phyloP scores from a whole-genome alignment of 2,797 vertebrate genomes.

The Holocentrus rufus region DNA sequence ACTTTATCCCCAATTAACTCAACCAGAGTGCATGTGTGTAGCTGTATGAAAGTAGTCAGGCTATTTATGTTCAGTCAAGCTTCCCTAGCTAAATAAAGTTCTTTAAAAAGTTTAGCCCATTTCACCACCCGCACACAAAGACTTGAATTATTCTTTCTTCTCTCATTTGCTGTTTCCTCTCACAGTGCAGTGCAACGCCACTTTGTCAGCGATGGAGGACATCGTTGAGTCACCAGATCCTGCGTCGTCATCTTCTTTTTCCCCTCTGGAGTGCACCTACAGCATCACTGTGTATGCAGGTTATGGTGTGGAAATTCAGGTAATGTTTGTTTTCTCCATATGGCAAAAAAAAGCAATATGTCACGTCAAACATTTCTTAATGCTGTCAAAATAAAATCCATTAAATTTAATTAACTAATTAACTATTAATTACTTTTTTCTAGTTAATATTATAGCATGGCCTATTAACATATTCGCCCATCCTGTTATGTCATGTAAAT shows the following conservation, averaged over 20 bases:
- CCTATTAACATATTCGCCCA: too few relatives aligned
- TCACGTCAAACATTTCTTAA: not conserved
- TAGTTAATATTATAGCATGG: too few relatives aligned
- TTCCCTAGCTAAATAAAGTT: too few relatives aligned
- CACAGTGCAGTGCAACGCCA: slow-evolving; percentile 90
- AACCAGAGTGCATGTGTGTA: too few relatives aligned
- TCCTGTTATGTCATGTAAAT: too few relatives aligned
- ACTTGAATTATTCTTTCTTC: not conserved
- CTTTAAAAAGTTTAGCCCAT: not conserved
- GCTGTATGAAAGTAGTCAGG: too few relatives aligned
- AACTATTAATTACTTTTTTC: too few relatives aligned
- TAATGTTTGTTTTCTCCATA: slow-evolving; percentile 47
- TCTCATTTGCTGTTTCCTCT: slow-evolving; percentile 13
- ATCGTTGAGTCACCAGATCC: slow-evolving; percentile 89
- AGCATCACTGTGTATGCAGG: slow-evolving; percentile 91
- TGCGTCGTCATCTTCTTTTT: slow-evolving; percentile 78
- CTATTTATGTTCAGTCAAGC: too few relatives aligned
- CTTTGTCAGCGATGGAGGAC: slow-evolving; percentile 88
- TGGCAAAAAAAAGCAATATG: not conserved
- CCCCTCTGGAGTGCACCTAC: slow-evolving; percentile 91
- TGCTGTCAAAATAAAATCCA: not conserved
- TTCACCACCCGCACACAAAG: not conserved
- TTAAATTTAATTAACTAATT: too few relatives aligned
- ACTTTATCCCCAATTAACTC: too few relatives aligned
- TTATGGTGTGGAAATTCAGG: slow-evolving; percentile 94